Base-by-base conservation (phyloP, 2,797 vertebrate species). In the Silurus lanzhouensis region DNA sequence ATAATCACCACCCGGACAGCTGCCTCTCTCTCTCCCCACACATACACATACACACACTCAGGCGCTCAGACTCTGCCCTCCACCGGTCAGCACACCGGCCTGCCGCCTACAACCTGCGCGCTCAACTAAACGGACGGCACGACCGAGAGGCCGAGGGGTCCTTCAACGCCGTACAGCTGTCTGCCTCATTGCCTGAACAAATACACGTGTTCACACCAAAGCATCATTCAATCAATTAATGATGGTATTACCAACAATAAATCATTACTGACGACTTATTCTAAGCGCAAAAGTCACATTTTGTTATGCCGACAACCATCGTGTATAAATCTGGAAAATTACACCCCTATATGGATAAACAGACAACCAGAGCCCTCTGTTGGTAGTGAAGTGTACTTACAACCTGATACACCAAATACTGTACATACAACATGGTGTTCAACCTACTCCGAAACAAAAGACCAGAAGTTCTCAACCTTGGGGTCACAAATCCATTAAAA, bases 131-230 rank as follows among this genome's bases (percentile, higher is more conserved):
- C 86, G 64, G 66, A 87, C 82, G 64, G 79, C 46, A 81, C 86
- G 60, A 52, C 83, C 63, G 75, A 84, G 67, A 86, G 81, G 87
- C 86, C 79, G 64, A 52, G 86, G 44, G 94, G 93, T 93, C 93
- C 88, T 94, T 87, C 80, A 83, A 67, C 92, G 89, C 94, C 91
- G 94, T 94, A 95, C 95, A 95, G 95, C 85, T 91, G 83, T 70
- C 94, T 91, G 61, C n/a, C 22, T 12, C 5, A 44, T 3, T 85
- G 87, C 89, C 89, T 83, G 86, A 89, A 27, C 71, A 70, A 74
- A 87, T 85, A 76, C 83, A 52, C 5, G 17, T 13, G 19, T 44
- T 61, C 20, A 44, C 19, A 1, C 1, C 6, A 52, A 81, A 27
- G 3, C 20, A 25, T 81, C 17, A 14, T 1, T 48, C 0, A 80